Conservation (phyloP, 1,140 invertebrate species). For the Akabosia matsudoensis region DNA sequence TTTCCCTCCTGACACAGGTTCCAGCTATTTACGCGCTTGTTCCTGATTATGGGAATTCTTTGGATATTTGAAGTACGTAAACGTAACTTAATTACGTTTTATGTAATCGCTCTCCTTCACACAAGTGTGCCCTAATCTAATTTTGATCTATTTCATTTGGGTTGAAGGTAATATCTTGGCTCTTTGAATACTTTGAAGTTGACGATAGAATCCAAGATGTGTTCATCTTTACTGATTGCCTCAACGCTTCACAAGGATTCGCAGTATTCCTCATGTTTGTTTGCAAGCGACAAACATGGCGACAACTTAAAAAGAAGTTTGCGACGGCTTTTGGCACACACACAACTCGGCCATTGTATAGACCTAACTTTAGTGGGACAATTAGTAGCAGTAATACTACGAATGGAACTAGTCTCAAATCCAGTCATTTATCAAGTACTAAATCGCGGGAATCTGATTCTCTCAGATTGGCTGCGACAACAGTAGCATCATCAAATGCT, state of each 20-base stretch:
- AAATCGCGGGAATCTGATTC: background rate
- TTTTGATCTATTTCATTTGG: background rate
- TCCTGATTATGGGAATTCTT: slow-evolving; percentile 32
- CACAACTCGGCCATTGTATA: background rate
- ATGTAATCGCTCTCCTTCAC: background rate
- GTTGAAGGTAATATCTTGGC: slow-evolving; percentile 16
- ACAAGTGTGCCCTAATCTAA: background rate
- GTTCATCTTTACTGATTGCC: slow-evolving; percentile 31
- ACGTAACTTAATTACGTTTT: background rate
- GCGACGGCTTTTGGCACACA: background rate
- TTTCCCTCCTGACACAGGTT: too few species aligned
- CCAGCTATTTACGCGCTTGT: slow-evolving; percentile 25
- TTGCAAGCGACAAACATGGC: slow-evolving; percentile 27
- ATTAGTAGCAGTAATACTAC: background rate
- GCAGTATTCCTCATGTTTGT: slow-evolving; percentile 34
- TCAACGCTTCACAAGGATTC: slow-evolving; percentile 31
- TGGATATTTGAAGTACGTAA: slow-evolving; percentile 34
- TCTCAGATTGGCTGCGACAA: background rate
- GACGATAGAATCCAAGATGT: background rate
- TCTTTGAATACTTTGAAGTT: slow-evolving; percentile 10
- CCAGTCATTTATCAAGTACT: slow-evolving; percentile 14
- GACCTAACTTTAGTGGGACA: background rate
- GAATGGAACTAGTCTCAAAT: slow-evolving; percentile 7
- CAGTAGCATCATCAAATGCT: background rate
- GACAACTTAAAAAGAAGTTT: slow-evolving; percentile 34